A percentile compares a stretch with the other conserved stretches of the same genome.
Evolutionary conservation across 2,888 invertebrate genomes (phyloP).

Genomic region (Phasia obesa): DNA sequence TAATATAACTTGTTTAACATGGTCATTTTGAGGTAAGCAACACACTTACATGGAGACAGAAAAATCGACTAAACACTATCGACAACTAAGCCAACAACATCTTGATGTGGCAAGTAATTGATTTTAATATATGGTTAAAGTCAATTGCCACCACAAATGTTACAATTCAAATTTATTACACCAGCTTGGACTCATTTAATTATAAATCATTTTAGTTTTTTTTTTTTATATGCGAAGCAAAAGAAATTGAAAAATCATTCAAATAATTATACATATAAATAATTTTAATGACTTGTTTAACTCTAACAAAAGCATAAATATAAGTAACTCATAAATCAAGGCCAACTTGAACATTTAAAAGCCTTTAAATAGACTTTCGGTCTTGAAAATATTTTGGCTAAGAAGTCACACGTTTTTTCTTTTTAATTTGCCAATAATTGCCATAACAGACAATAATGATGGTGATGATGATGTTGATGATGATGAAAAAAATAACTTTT

Average conservation of each 20-base stretch:
- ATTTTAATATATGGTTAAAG: conserved; percentile 59
- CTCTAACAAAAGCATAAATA: neutral
- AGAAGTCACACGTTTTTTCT: neutral
- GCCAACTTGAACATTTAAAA: conserved; percentile 42
- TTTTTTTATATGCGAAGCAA: neutral
- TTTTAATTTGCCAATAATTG: neutral
- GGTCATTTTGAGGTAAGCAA: conserved; percentile 47
- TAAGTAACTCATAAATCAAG: conserved; percentile 43
- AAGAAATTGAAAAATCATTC: conserved; percentile 14
- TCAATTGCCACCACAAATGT: conserved; percentile 50
- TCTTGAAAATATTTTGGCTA: conserved; percentile 30
- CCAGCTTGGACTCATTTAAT: conserved; percentile 44
- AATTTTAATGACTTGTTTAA: conserved; percentile 65
- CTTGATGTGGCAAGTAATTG: conserved; percentile 64
- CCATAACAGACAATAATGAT: too few species aligned
- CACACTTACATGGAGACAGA: conserved; percentile 8
- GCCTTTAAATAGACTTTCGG: conserved; percentile 16
- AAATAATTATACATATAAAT: conserved; percentile 13
- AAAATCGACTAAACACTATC: conserved; percentile 19
- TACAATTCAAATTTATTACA: conserved; percentile 37
- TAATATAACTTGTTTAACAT: conserved; percentile 70
- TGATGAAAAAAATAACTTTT: neutral
- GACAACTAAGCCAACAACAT: conserved; percentile 34
- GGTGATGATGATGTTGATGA: too few species aligned
- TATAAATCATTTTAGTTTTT: conserved; percentile 51